Conservation (phyloP, 2,113 vertebrate species). For the Smithornis capensis region DNA sequence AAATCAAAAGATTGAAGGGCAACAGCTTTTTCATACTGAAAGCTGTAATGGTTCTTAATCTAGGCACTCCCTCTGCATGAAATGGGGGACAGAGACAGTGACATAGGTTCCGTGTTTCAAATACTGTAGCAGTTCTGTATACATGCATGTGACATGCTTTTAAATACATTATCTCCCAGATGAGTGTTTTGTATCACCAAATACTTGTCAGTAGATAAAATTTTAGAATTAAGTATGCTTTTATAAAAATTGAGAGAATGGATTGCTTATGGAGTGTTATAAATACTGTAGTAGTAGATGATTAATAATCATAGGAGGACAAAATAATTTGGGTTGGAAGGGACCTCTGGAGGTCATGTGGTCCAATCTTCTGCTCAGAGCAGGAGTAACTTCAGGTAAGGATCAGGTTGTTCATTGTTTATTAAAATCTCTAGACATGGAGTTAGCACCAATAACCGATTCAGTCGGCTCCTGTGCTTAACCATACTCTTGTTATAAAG, state of each 20-base stretch:
- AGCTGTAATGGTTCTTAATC: background rate
- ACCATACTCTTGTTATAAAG: background rate
- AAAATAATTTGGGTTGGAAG: background rate
- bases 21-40: background rate
- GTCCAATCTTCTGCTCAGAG: background rate
- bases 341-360: background rate
- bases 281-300: background rate
- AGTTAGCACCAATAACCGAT: background rate
- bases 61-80: background rate
- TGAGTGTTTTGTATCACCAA: background rate
- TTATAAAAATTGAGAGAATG: background rate
- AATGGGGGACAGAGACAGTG: background rate
- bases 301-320: background rate
- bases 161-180: background rate
- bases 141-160: rapidly evolving
- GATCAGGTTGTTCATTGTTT: background rate
- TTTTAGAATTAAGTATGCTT: background rate
- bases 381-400: background rate
- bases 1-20: background rate
- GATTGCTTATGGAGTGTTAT: background rate
- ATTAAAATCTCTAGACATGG: background rate
- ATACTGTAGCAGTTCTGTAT: background rate
- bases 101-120: background rate
- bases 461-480: background rate
- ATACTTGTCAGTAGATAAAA: background rate